Conservation (phyloP, 2,797 vertebrate species). For the Cottoperca gobio region DNA sequence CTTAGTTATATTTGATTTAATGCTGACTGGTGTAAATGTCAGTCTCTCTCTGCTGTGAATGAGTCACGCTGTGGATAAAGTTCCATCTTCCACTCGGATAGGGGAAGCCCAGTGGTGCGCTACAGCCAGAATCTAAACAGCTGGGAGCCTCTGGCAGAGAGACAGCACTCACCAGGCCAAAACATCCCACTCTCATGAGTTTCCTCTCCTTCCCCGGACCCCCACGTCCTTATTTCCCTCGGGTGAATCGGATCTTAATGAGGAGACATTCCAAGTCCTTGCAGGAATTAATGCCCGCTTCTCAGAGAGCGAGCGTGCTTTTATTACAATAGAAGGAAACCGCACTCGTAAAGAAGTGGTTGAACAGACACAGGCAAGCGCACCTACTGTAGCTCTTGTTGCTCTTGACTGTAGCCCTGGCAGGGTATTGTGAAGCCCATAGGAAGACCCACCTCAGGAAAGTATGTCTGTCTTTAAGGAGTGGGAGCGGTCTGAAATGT, state of each 20-base stretch:
- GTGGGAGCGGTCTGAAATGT: slow-evolving; percentile 56
- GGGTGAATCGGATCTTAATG: slow-evolving; percentile 61
- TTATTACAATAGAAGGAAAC: slow-evolving; percentile 77
- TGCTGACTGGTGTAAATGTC: slow-evolving; percentile 70
- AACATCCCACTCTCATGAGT: slow-evolving; percentile 51
- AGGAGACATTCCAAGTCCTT: slow-evolving; percentile 56
- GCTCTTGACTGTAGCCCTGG: slow-evolving; percentile 32
- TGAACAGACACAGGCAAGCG: slow-evolving; percentile 45
- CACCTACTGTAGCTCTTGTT: slow-evolving; percentile 30
- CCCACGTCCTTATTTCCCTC: slow-evolving; percentile 54
- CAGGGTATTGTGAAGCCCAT: slow-evolving; percentile 66
- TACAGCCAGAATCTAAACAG: slow-evolving; percentile 74
- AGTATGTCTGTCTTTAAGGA: slow-evolving; percentile 71
- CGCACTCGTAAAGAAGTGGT: slow-evolving; percentile 34
- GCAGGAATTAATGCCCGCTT: slow-evolving; percentile 49
- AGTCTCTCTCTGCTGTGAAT: slow-evolving; percentile 39
- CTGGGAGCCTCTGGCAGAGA: slow-evolving; percentile 76
- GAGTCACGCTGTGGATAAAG: slow-evolving; percentile 64
- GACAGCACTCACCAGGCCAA: slow-evolving; percentile 53
- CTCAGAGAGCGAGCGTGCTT: slow-evolving; percentile 8
- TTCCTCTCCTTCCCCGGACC: slow-evolving; percentile 39
- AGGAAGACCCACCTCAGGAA: slow-evolving; percentile 81
- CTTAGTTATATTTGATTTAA: slow-evolving; percentile 53
- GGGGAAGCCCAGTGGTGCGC: slow-evolving; percentile 70
- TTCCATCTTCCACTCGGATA: slow-evolving; percentile 58